A percentile compares a stretch with the other conserved stretches of the same genome.
Evolutionary conservation across 1,140 invertebrate species (phyloP).

Genomic region (Holotrichia oblita): DNA sequence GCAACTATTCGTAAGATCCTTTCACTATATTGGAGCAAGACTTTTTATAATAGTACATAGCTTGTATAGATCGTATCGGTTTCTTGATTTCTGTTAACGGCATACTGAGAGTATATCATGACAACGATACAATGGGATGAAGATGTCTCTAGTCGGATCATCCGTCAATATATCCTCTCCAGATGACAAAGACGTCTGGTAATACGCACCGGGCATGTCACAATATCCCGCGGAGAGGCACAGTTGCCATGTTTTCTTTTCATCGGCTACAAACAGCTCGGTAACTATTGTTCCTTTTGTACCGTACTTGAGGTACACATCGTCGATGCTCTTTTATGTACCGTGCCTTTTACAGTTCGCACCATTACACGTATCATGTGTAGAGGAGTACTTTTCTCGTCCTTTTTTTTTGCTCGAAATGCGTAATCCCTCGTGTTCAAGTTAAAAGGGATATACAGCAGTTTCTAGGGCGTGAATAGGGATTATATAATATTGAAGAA

Average conservation of each 20-base stretch:
- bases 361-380: conserved; percentile 12
- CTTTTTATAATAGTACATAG: not conserved
- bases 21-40: no score
- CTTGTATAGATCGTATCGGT: conserved; percentile 24
- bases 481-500: not conserved
- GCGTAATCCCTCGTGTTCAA: not conserved
- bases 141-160: conserved; percentile 43
- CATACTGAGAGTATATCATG: conserved; percentile 33
- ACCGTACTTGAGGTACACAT: conserved; percentile 14
- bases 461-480: not conserved
- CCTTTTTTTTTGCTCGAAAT: not conserved
- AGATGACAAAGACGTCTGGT: conserved; percentile 40
- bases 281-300: conserved; percentile 42
- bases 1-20: no score
- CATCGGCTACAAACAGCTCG: conserved; percentile 38
- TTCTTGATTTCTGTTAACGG: conserved; percentile 36
- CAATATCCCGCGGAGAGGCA: conserved; percentile 42
- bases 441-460: not conserved
- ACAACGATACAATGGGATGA: conserved; percentile 42
- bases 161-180: conserved; percentile 44
- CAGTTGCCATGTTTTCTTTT: conserved; percentile 39
- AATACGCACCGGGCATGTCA: conserved; percentile 37
- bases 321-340: conserved; percentile 32
- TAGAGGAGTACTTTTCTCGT: conserved; percentile 12
- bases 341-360: conserved; percentile 6